Percentiles rank a stretch among this genome's conserved stretches.
These are phyloP conservation scores for Stomatorhinus ivindoensis DNA, from an alignment of 2,113 vertebrate genomes.

Conservation along the genomic window DNA sequence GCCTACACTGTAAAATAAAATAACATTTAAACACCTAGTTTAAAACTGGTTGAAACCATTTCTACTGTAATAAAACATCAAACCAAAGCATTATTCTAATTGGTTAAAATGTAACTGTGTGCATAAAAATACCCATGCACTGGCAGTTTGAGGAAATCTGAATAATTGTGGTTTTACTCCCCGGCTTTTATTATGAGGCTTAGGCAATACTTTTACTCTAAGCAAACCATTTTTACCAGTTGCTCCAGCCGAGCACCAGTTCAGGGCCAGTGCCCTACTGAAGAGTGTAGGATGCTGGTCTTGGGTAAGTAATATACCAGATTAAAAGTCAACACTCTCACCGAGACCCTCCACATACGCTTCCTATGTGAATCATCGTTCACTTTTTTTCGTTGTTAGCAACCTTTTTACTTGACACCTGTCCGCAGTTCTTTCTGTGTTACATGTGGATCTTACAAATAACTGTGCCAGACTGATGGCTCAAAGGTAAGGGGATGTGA, in stretches of 20 bases:
- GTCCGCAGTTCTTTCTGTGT: background rate
- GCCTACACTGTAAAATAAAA: background rate
- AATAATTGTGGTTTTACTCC: constrained; percentile 4
- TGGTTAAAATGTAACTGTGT: background rate
- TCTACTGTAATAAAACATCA: constrained; percentile 2
- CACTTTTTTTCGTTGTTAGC: background rate
- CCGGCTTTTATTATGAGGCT: background rate
- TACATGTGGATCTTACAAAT: background rate
- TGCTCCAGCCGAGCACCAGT: background rate
- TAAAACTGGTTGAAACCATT: constrained; percentile 1
- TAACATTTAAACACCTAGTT: background rate
- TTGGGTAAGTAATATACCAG: background rate
- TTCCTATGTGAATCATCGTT: background rate
- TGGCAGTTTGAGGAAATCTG: background rate
- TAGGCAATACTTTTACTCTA: background rate
- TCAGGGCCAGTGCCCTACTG: background rate
- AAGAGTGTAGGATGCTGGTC: background rate
- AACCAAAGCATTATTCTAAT: background rate
- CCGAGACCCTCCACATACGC: background rate
- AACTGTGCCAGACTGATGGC: background rate
- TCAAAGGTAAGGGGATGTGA: background rate
- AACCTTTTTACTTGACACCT: background rate
- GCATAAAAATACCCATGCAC: background rate
- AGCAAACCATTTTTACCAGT: background rate
- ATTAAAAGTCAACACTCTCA: background rate